Evolutionary conservation across 2,888 invertebrate genomes (phyloP).

Genomic region (Agrochola litura): DNA sequence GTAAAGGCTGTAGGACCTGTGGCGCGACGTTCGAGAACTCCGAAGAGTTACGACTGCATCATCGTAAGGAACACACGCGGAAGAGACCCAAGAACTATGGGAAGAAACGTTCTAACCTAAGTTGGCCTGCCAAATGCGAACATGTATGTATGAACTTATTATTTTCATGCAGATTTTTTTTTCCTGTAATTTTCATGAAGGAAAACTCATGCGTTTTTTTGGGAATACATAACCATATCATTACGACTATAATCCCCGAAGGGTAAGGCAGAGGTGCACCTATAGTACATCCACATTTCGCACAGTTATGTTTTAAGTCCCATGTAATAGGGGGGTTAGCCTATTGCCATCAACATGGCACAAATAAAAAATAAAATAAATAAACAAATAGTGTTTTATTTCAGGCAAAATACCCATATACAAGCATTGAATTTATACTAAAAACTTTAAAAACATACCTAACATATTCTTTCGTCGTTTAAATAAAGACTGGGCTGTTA

Average conservation of each 20-base stretch:
- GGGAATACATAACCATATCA: not conserved
- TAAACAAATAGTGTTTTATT: no score
- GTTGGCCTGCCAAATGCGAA: constrained; percentile 81
- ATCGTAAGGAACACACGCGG: constrained; percentile 80
- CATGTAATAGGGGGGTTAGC: not conserved
- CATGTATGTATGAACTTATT: constrained; percentile 74
- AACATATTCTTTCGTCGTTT: no score
- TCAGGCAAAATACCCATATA: no score
- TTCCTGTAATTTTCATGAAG: not conserved
- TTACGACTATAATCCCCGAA: not conserved
- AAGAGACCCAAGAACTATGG: constrained; percentile 84
- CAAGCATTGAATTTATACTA: no score
- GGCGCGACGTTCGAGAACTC: constrained; percentile 79
- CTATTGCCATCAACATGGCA: not conserved
- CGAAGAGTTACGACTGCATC: constrained; percentile 82
- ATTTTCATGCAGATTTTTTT: not conserved
- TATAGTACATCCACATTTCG: not conserved
- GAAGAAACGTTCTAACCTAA: constrained; percentile 73
- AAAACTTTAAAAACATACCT: not conserved
- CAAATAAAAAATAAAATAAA: not conserved
- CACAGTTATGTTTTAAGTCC: not conserved
- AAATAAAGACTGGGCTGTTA: not conserved
- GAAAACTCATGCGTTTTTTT: not conserved
- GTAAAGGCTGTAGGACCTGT: constrained; percentile 83
- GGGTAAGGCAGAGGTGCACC: not conserved